Base-by-base conservation (phyloP, 1,140 invertebrate species). In the Bombus sylvicola region DNA sequence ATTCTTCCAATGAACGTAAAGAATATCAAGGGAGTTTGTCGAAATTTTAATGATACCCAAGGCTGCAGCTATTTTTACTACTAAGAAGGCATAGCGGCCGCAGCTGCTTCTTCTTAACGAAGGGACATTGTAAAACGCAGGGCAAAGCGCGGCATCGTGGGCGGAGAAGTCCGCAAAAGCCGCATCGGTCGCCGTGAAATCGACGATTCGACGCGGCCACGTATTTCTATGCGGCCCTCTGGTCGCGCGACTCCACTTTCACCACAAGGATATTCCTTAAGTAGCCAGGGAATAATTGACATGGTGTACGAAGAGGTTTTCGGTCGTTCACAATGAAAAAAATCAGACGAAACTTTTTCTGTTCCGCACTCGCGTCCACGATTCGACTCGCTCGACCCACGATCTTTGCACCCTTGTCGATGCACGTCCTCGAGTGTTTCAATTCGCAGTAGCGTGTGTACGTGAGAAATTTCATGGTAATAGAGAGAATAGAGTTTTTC, bases 171-270 rank as follows among this genome's bases (percentile, higher is more conserved):
- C 90, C 89, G 93, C 94, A 93, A 94, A 94, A 94, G 93, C 93
- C 93, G 93, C 92, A 93, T 94, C 93, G 92, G 92, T 93, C 92
- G 83, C 92, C 92, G 94, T 95, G 94, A 95, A 95, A 95, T 94
- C 92, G 92, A 87, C 90, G 91, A 95, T 95, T 95, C 94, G 94
- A 92, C 89, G 91, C 92, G 92, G 93, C 89, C 89, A 94, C 90
- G 91, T 92, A 91, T 88, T 91, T 94, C 92, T 93, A 94, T 93
- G 89, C 74, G 37, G 72, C 62, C 22, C 72, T 87, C 74, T 86
- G 90, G 91, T 94, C 91, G 91, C 92, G 91, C 91, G 92, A 92
- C 93, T 88, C 73, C 43, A 47, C 43, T 88, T 57, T 85, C 68
- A 79, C 87, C 88, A 89, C 59, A 87, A 73, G 83, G 82, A 89